A percentile compares a stretch with the other conserved stretches of the same genome.
Conservation (phyloP, 2,888 invertebrate genomes). For the Hypolimnas misippus region DNA sequence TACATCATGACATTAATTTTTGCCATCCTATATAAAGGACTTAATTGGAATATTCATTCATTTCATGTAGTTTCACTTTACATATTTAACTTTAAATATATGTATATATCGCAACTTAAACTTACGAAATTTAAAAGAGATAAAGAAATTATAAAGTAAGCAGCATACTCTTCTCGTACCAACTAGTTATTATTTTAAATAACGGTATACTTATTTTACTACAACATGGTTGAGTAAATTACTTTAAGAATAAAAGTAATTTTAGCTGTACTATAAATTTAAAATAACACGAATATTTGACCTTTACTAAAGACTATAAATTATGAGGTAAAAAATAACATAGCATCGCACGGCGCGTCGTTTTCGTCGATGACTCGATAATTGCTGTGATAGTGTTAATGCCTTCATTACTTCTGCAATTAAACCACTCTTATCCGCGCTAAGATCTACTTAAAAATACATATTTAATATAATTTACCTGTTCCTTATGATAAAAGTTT, state of each 20-base stretch:
- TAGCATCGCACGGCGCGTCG: constrained; percentile 9
- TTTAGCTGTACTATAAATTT: not conserved
- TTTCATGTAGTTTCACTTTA: too few species aligned
- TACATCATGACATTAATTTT: too few species aligned
- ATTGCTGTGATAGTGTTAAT: constrained; percentile 10
- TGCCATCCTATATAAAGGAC: too few species aligned
- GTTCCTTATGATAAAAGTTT: not conserved
- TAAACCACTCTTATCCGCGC: not conserved
- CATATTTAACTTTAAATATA: not conserved
- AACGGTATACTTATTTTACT: not conserved
- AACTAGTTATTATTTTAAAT: too few species aligned
- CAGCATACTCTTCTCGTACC: too few species aligned
- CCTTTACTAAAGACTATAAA: constrained; percentile 16
- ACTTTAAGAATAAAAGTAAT: constrained; percentile 2
- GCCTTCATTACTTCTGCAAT: constrained; percentile 11
- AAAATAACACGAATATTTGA: constrained; percentile 20
- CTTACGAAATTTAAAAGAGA: too few species aligned
- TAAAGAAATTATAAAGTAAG: too few species aligned
- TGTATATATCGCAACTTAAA: not conserved
- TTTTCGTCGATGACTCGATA: constrained; percentile 18
- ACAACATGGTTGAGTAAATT: constrained; percentile 1
- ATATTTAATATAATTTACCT: constrained; percentile 5
- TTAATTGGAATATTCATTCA: too few species aligned
- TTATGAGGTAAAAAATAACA: constrained; percentile 2
- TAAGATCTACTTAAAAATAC: not conserved